Conservation (phyloP, 2,888 invertebrate species). For the Nephrotoma flavescens region DNA sequence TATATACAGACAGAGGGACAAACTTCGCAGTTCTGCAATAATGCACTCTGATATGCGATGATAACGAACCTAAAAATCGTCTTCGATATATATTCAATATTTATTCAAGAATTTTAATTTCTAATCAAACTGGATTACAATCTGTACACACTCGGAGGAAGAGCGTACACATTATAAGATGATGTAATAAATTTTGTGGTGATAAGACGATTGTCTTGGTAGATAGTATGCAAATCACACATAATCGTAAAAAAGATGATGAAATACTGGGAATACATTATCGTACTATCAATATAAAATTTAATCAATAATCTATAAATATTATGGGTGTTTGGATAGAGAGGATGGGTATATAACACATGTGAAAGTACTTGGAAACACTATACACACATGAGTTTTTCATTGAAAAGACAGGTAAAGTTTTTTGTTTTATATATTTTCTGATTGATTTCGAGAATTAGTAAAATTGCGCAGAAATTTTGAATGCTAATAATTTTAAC, state of each 20-base stretch:
- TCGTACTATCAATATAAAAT: background rate
- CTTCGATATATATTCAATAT: background rate
- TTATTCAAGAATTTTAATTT: background rate
- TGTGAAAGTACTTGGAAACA: background rate
- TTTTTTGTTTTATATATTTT: background rate
- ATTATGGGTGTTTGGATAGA: background rate
- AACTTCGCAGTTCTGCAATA: background rate
- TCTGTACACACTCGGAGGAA: background rate
- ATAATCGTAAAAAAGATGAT: background rate
- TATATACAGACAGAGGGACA: background rate
- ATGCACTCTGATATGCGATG: background rate
- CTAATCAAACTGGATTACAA: background rate
- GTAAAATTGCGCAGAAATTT: background rate
- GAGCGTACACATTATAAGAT: background rate
- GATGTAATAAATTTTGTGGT: background rate
- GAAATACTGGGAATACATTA: background rate
- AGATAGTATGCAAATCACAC: background rate
- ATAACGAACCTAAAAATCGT: background rate
- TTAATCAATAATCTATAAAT: background rate
- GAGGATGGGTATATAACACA: background rate
- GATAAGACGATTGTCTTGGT: background rate
- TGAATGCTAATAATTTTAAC: background rate
- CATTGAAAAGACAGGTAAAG: background rate
- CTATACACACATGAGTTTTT: background rate
- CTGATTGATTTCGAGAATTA: background rate